Percentiles rank a stretch among this genome's conserved stretches.
These are phyloP conservation scores for Julus scanicus DNA, from an alignment of 2,888 invertebrate species.

Conservation along the genomic window DNA sequence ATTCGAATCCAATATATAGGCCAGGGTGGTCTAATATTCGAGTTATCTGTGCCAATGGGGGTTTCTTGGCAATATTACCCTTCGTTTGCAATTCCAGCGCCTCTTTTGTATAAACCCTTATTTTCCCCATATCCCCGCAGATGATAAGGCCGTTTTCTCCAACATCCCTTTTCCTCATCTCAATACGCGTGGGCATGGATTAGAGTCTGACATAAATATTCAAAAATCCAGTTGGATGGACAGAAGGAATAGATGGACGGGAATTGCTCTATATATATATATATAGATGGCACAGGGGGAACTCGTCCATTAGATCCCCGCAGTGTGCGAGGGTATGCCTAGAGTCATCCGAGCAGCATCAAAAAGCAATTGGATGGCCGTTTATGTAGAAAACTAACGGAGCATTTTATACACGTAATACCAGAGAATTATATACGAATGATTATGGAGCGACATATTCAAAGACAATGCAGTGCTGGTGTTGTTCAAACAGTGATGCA, in stretches of 20 bases:
- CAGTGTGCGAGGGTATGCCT: background rate
- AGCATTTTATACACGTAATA: constrained; percentile 26
- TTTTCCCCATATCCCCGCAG: background rate
- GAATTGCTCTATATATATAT: background rate
- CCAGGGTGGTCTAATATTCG: constrained; percentile 23
- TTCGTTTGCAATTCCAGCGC: background rate
- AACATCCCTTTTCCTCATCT: constrained; percentile 36
- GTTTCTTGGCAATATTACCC: background rate
- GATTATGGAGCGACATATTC: constrained; percentile 4
- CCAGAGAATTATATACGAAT: constrained; percentile 1
- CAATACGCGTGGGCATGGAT: constrained; percentile 12
- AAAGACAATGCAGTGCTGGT: background rate
- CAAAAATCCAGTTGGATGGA: constrained; percentile 42
- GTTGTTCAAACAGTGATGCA: background rate
- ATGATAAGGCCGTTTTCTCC: constrained; percentile 25
- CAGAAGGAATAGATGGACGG: background rate
- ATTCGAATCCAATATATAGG: constrained; percentile 11
- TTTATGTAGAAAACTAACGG: constrained; percentile 42
- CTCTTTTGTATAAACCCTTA: background rate
- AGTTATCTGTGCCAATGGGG: constrained; percentile 23
- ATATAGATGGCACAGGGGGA: background rate
- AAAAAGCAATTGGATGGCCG: constrained; percentile 30
- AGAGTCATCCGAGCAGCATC: constrained; percentile 36
- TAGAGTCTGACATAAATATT: constrained; percentile 20
- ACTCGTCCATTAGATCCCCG: constrained; percentile 39